phyloP scores from a whole-genome alignment of 2,113 vertebrate genomes.

The Anser brachyrhynchus region DNA sequence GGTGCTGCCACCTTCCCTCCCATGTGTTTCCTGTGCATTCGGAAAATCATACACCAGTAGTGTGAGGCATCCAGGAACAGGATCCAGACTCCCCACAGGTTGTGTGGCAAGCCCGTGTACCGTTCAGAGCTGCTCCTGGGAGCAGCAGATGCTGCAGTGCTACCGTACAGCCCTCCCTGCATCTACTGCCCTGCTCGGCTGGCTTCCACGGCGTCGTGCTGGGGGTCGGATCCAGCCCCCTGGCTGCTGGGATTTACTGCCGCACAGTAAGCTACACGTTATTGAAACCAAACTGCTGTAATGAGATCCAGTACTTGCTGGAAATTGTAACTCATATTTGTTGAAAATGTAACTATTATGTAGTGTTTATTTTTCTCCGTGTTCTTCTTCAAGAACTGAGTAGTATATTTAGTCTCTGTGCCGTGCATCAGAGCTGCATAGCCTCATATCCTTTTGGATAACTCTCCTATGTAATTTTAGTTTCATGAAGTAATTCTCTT shows the following conservation, averaged over 20 bases:
- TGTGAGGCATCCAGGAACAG: too few species aligned
- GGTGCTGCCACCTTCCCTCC: background rate
- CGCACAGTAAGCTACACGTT: background rate
- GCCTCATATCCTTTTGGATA: background rate
- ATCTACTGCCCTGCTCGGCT: background rate
- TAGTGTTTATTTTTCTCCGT: background rate
- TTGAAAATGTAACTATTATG: background rate
- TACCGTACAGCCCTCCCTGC: background rate
- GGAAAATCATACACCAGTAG: too few species aligned
- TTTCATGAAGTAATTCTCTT: constrained; percentile 41
- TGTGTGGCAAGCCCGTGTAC: background rate
- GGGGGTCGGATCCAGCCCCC: fast-evolving
- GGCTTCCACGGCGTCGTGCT: background rate
- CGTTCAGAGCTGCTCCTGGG: fast-evolving
- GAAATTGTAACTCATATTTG: background rate
- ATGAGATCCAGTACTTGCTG: background rate
- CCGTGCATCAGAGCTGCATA: background rate
- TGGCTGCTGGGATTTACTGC: background rate
- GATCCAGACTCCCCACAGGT: background rate
- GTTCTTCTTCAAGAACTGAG: background rate
- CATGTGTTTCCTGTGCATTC: too few species aligned
- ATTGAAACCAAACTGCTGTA: background rate
- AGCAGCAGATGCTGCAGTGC: background rate
- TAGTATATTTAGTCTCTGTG: background rate
- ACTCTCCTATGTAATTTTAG: constrained; percentile 29